Evolutionary conservation across 2,888 invertebrate species (phyloP).

Genomic region (Acrocera orbiculus): DNA sequence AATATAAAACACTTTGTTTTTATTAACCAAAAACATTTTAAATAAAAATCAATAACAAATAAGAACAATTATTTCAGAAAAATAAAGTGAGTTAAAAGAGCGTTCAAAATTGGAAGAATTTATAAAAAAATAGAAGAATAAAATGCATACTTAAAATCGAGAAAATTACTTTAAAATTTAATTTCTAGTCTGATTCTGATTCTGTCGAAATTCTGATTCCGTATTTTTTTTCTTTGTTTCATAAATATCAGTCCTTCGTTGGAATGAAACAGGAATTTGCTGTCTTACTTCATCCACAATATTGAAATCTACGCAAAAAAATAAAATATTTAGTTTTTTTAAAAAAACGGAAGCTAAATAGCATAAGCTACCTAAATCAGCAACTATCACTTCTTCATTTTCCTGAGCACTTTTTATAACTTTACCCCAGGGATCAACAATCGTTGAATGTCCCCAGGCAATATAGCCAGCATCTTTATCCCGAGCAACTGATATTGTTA

Average conservation of each 20-base stretch:
- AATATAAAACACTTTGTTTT: too few relatives aligned
- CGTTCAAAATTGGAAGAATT: too few relatives aligned
- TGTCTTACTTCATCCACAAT: slow-evolving; percentile 56
- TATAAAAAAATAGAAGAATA: too few relatives aligned
- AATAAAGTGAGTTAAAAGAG: too few relatives aligned
- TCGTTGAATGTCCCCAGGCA: slow-evolving; percentile 75
- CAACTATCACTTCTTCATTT: slow-evolving; percentile 49
- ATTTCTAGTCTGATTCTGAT: too few relatives aligned
- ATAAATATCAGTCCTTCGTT: slow-evolving; percentile 60
- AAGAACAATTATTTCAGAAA: too few relatives aligned
- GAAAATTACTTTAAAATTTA: too few relatives aligned
- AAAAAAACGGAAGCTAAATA: not conserved
- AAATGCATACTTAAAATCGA: too few relatives aligned
- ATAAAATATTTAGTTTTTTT: not conserved
- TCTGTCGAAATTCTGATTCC: too few relatives aligned
- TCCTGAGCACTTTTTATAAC: slow-evolving; percentile 52
- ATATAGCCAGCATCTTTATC: slow-evolving; percentile 56
- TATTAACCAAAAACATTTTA: too few relatives aligned
- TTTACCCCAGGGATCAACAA: slow-evolving; percentile 63
- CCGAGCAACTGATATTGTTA: slow-evolving; percentile 68
- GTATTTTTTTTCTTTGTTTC: slow-evolving; percentile 27
- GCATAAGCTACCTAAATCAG: slow-evolving; percentile 51
- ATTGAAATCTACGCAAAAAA: slow-evolving; percentile 43
- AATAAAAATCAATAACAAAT: too few relatives aligned
- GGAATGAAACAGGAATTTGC: slow-evolving; percentile 64